Conservation (phyloP, 2,113 vertebrate genomes). For the Pedetes capensis region DNA sequence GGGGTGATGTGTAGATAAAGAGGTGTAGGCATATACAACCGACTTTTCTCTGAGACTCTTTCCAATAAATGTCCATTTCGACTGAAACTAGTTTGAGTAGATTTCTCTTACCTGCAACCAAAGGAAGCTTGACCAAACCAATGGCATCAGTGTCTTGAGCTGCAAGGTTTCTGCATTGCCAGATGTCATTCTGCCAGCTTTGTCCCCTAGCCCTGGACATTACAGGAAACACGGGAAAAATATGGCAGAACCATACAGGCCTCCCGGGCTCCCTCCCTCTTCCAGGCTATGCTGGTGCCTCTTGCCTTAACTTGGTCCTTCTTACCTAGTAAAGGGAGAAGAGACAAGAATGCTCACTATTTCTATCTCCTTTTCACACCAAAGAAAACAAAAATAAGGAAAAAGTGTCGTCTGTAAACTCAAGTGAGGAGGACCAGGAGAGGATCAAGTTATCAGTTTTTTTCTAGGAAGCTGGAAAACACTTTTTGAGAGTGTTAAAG, state of each 20-base stretch:
- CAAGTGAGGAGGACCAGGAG: not conserved
- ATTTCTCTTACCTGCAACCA: not conserved
- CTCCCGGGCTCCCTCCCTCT: not conserved
- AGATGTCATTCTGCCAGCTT: not conserved
- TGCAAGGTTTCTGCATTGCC: not conserved
- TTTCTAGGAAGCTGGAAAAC: not conserved
- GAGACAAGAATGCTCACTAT: not conserved
- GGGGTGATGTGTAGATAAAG: too few relatives aligned
- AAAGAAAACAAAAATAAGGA: not conserved
- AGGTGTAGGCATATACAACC: accelerated
- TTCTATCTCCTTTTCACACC: not conserved
- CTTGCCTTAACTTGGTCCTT: not conserved
- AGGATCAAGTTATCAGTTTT: not conserved
- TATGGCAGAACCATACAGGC: not conserved
- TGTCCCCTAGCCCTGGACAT: not conserved
- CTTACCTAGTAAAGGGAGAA: not conserved
- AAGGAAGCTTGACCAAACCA: not conserved
- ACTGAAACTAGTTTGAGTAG: not conserved
- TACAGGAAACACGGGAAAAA: not conserved
- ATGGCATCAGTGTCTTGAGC: too few relatives aligned
- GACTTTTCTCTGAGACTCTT: not conserved
- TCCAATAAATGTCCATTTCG: not conserved
- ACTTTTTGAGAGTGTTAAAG: not conserved
- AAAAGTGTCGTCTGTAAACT: not conserved
- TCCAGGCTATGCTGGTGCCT: not conserved